These are phyloP conservation scores for Hyperopisus bebe DNA, from an alignment of 2,113 vertebrate genomes.

Conservation along the genomic window DNA sequence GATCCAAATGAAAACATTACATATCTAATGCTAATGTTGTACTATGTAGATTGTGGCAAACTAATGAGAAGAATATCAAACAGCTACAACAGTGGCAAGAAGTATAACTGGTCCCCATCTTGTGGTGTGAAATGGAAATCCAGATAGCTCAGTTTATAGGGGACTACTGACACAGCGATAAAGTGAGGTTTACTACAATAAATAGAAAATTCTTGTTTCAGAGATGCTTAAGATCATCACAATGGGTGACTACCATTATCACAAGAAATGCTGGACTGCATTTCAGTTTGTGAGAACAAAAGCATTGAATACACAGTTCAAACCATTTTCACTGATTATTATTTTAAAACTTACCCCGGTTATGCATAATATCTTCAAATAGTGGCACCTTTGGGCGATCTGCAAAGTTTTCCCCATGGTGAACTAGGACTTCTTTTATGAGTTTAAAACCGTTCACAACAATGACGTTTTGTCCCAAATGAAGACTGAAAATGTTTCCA, in stretches of 20 bases:
- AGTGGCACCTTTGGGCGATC: constrained; percentile 37
- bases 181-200: neutral
- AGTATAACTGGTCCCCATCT: neutral
- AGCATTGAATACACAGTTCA: neutral
- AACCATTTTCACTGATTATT: neutral
- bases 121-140: neutral
- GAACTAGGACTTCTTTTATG: neutral
- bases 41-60: too few species aligned
- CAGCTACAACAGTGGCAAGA: too few species aligned
- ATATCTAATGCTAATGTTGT: too few species aligned
- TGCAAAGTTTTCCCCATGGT: neutral
- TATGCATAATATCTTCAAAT: neutral
- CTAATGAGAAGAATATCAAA: too few species aligned
- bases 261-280: neutral
- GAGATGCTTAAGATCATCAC: neutral
- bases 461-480: neutral
- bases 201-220: neutral
- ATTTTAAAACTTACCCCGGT: constrained; percentile 43
- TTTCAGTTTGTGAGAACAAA: neutral
- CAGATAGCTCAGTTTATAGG: neutral
- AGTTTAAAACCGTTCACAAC: neutral
- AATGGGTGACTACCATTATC: neutral
- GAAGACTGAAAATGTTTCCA: neutral
- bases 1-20: too few species aligned
- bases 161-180: neutral